Percentiles rank a stretch among this genome's conserved stretches.
These are phyloP conservation scores for Machimus rusticus DNA, from an alignment of 2,888 invertebrate species.

Conservation along the genomic window DNA sequence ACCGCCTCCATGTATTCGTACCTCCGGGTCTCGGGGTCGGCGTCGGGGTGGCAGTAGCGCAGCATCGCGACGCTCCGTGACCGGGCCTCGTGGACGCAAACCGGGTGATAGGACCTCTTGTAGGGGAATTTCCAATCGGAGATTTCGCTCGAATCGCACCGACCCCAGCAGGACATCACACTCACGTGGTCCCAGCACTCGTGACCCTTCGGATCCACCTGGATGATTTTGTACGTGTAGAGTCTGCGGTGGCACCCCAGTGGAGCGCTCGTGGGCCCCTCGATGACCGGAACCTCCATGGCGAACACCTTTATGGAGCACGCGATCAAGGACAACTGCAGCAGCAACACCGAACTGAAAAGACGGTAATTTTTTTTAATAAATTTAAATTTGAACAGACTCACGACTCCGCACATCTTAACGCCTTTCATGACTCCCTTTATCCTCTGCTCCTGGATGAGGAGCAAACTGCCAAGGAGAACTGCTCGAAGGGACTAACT, in stretches of 20 bases:
- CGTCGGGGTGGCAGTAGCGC: constrained; percentile 78
- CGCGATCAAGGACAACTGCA: neutral
- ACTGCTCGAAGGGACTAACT: neutral
- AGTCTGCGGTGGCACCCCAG: constrained; percentile 73
- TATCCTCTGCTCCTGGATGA: neutral
- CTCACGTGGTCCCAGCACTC: constrained; percentile 79
- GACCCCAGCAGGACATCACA: constrained; percentile 81
- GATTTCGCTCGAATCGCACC: constrained; percentile 86
- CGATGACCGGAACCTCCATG: constrained; percentile 56
- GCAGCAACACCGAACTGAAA: constrained; percentile 18
- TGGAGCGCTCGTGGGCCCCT: constrained; percentile 62
- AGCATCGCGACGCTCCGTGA: constrained; percentile 72
- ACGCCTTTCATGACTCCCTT: neutral
- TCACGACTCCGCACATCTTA: neutral
- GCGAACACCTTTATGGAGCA: constrained; percentile 22
- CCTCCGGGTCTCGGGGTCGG: constrained; percentile 71
- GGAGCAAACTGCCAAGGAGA: neutral
- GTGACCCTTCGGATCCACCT: constrained; percentile 64
- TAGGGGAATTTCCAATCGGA: constrained; percentile 90
- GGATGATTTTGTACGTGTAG: constrained; percentile 73
- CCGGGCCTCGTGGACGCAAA: constrained; percentile 80
- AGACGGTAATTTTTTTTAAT: neutral
- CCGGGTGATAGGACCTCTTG: constrained; percentile 84
- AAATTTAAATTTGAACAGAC: neutral
- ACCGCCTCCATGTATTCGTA: constrained; percentile 82